Conservation (phyloP, 2,888 invertebrate genomes). For the Antitype chi region DNA sequence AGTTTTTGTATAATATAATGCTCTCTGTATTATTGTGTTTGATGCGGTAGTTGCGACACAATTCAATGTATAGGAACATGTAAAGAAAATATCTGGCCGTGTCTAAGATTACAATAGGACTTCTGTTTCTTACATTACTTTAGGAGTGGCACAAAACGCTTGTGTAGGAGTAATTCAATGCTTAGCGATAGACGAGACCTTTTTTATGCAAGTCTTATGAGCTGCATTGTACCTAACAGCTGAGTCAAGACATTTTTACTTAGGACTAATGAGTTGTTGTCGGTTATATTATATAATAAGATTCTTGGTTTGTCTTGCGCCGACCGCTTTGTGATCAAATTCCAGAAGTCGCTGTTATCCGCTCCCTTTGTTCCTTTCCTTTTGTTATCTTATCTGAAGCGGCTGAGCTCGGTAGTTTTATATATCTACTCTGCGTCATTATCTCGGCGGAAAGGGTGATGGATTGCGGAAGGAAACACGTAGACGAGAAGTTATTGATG, state of each 20-base stretch:
- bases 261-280: conserved; percentile 8
- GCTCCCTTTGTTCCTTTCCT: conserved; percentile 65
- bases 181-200: conserved; percentile 26
- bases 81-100: conserved; percentile 15
- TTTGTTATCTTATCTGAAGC: conserved; percentile 74
- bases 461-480: conserved; percentile 54
- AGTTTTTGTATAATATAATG: conserved; percentile 47
- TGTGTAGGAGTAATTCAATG: conserved; percentile 48
- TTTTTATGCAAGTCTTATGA: conserved; percentile 14
- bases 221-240: conserved; percentile 15
- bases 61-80: conserved; percentile 38
- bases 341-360: conserved; percentile 56
- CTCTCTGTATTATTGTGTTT: conserved; percentile 35
- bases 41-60: conserved; percentile 31
- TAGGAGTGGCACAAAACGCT: conserved; percentile 12
- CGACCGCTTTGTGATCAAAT: conserved; percentile 49
- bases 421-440: conserved; percentile 66
- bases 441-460: conserved; percentile 57
- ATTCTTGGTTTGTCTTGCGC: conserved; percentile 19
- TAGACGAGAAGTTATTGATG: conserved; percentile 48
- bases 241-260: conserved; percentile 19
- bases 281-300: conserved; percentile 35
- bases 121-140: conserved; percentile 31
- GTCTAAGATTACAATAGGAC: conserved; percentile 36
- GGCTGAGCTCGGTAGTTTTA: conserved; percentile 66